Percentiles rank a stretch among this genome's conserved stretches.
These are phyloP conservation scores for Donacobius atricapilla DNA, from an alignment of 2,113 vertebrate species.

Conservation along the genomic window DNA sequence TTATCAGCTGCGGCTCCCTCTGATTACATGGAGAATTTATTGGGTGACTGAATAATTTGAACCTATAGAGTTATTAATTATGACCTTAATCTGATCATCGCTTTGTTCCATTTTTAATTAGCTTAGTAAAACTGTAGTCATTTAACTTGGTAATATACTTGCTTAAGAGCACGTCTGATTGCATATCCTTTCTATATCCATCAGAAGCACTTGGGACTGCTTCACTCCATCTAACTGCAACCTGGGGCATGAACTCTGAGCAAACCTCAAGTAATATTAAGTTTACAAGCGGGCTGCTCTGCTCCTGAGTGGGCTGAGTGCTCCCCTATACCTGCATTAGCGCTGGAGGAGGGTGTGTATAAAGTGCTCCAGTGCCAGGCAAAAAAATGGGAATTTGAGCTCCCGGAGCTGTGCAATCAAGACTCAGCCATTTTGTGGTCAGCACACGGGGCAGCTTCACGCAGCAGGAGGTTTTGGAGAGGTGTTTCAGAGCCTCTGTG, in stretches of 20 bases:
- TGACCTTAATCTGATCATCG: conserved; percentile 55
- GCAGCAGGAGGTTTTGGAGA: background rate
- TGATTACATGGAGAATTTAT: conserved; percentile 14
- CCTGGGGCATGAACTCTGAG: conserved; percentile 17
- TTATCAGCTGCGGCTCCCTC: background rate
- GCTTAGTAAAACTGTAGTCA: conserved; percentile 41
- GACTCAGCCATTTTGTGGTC: background rate
- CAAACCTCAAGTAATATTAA: background rate
- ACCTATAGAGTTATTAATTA: conserved; percentile 58
- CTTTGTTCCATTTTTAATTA: conserved; percentile 67
- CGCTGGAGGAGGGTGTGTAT: background rate
- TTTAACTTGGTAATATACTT: conserved; percentile 36
- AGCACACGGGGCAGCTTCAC: background rate
- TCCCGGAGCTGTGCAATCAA: background rate
- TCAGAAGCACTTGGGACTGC: background rate
- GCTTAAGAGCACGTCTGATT: conserved; percentile 35
- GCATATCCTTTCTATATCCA: conserved; percentile 32
- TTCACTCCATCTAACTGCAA: background rate
- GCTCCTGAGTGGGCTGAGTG: background rate
- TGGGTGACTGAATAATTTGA: conserved; percentile 38
- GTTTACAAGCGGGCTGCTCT: background rate
- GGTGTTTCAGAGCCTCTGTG: background rate
- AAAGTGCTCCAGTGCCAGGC: background rate
- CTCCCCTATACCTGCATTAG: background rate
- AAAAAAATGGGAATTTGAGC: background rate